These are phyloP conservation scores for Notechis scutatus DNA, from an alignment of 2,113 vertebrate species.

Conservation along the genomic window DNA sequence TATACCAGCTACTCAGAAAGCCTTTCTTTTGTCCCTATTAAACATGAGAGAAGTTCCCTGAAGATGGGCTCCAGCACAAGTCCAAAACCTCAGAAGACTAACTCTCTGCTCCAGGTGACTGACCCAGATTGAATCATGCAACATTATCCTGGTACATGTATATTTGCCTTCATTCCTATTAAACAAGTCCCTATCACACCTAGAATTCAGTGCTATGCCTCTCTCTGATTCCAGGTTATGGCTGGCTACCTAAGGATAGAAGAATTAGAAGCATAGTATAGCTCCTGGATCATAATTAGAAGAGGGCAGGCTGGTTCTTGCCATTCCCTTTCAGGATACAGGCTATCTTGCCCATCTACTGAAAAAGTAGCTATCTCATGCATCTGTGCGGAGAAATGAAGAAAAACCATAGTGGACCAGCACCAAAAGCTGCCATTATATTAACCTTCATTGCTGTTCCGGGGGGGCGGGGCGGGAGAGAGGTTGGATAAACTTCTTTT, in stretches of 20 bases:
- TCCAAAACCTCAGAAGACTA: too few species aligned
- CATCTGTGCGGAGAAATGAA: not conserved
- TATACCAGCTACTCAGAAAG: not conserved
- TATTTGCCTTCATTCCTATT: too few species aligned
- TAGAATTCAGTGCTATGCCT: not conserved
- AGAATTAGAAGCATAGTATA: not conserved
- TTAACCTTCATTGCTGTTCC: too few species aligned
- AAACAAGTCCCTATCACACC: not conserved
- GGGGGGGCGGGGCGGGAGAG: too few species aligned
- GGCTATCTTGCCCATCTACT: not conserved
- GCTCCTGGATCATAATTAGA: not conserved
- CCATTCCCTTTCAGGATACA: not conserved
- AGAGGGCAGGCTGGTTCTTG: not conserved
- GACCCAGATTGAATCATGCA: too few species aligned
- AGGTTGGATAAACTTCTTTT: too few species aligned
- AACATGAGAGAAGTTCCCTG: too few species aligned
- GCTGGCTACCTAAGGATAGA: not conserved
- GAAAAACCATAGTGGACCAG: not conserved
- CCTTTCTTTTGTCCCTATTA: not conserved
- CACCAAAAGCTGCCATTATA: not conserved
- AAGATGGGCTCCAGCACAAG: too few species aligned
- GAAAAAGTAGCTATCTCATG: not conserved
- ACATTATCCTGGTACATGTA: too few species aligned
- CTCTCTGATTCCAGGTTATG: not conserved
- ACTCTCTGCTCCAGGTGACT: too few species aligned